Evolutionary conservation across 2,797 vertebrate genomes (phyloP), one percentile per base, ranked within the genome.

Genomic region (Poeciliopsis infans): DNA sequence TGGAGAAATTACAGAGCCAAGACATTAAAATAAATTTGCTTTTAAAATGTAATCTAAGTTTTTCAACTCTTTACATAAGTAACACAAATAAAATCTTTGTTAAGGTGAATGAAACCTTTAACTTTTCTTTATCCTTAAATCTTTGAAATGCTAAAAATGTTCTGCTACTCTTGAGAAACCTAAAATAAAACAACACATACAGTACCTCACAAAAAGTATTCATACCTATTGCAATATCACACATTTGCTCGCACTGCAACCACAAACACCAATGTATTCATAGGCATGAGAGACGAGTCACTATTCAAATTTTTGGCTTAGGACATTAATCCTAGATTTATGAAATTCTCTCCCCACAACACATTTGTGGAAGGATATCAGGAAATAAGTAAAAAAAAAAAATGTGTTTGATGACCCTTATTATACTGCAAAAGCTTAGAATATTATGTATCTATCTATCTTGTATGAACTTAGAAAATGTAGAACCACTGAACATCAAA

Each of bases 1-100:
- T 85, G 20, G 53, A 81, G 83, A 92, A 89, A 89, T 86, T 74
- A 86, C 57, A 77, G 82, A 80, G 74, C 75, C 71, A 89, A 89
- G 77, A 82, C 83, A 89, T 79, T 57, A 75, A 81, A 81, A 85
- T 85, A 87, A 91, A 89, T 90, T 83, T 69, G 13, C 85, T 69
- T 45, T 82, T 36, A 33, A 51, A 41, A 68, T 4, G 31, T 8
- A 10, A 74, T 77, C 86, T 90, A 88, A 91, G 80, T 82, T 82
- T 83, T 53, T 3, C 31, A 3, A 76, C 81, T 88, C 89, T 87
- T 86, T 86, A 84, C 72, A 89, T 84, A 83, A 33, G 13, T 76
- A 87, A 89, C 70, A 86, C 78, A 79, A 88, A 76, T 15, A 5
- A 59, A 61, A 7, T 7, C 5, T 31, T 61, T 61, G 7, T 39